Evolutionary conservation across 2,888 invertebrate species (phyloP), one percentile per base, ranked within the genome.

Genomic region (Andrena bicolor): DNA sequence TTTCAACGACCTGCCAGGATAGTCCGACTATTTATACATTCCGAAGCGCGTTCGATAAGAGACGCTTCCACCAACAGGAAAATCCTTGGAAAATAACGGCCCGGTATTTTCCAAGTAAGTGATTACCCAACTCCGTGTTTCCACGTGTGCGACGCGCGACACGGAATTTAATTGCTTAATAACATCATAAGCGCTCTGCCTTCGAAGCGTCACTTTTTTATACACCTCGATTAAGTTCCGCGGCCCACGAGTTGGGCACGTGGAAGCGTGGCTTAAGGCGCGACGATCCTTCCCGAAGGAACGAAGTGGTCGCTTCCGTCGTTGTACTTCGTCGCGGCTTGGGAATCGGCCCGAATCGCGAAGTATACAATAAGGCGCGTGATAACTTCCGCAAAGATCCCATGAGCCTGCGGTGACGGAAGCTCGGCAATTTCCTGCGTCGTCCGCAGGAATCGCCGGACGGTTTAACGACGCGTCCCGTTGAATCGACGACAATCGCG

Each of bases 341-440:
- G 3, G 1, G 4, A 28, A 48, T 4, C 28, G 58, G n/a, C 28
- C 3, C 8, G 28, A 58, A 41, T 20, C 20, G 6, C 48, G 8
- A 16, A 30, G 20, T 23, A 6, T 16, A 16, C 23, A 7, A 16
- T 16, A 56, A 16, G 68, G n/a, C 26, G 16, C 10, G 35, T 35
- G 23, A 51, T 13, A 60, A 66, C 58, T 60, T 58, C 48, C 66
- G 66, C 23, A 65, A 75, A 51, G 60, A 61, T 68, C 28, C 32
- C 13, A 30, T 16, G 48, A 74, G 20, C 56, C 23, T 66, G 49
- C n/a, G 32, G 60, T 51, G 4, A 68, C 68, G 68, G 32, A 75
- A 58, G 41, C 73, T 20, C 6, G 35, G 73, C 13, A 60, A 60
- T 74, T 74, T 66, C 58, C 48, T 66, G 32, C 53, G 7, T 53